Evolutionary conservation across 92 coral and sea anemone genomes (phyloP), one percentile per base, ranked within the genome.

Genomic region (Epizoanthus ramosus): DNA sequence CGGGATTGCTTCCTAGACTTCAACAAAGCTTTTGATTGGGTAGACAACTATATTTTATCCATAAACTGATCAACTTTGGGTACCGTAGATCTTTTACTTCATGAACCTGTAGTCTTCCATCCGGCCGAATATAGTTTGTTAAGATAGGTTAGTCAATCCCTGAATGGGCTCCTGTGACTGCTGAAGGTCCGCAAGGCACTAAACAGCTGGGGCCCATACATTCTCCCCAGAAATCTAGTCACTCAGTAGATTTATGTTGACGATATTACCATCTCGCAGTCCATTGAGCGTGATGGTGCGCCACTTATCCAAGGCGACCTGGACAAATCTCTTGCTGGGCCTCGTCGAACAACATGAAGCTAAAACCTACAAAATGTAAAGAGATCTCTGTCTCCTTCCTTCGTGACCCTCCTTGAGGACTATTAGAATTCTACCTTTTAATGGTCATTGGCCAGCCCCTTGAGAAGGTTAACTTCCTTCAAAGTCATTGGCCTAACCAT

Each of bases 101-200:
- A 6, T 61, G 33, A 28, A 61, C 21, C 25, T 61, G 66, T 61
- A 61, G 9, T 25, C 21, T 61, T 61, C 25, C 21, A 61, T 61
- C 66, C 22, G 25, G 21, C 33, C 66, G 66, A 22, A 8, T 22
- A 9, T 28, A 61, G 8, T 19, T 13, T 19, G 66, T 61, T 61
- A 61, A 61, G 33, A 22, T 61, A 13, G 33, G 66, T 61, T 12
- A 61, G 66, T 21, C 25, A 19, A 25, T 61, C 22, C 21, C 66
- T 61, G 25, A 61, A 17, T 61, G 66, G 66, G 25, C 22, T 61
- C 66, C 53, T 12, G 28, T 16, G 23, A 54, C 31, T n/a, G 45
- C 68, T 45, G 45, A 67, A 50, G 80, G 53, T 14, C 81, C 81
- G 13, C 81, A 75, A 24, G 69, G 81, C 3, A 75, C 81, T 68